A percentile compares a stretch with the other conserved stretches of the same genome.
Evolutionary conservation across 1,140 invertebrate genomes (phyloP).

Genomic region (Campoletis sonorensis): DNA sequence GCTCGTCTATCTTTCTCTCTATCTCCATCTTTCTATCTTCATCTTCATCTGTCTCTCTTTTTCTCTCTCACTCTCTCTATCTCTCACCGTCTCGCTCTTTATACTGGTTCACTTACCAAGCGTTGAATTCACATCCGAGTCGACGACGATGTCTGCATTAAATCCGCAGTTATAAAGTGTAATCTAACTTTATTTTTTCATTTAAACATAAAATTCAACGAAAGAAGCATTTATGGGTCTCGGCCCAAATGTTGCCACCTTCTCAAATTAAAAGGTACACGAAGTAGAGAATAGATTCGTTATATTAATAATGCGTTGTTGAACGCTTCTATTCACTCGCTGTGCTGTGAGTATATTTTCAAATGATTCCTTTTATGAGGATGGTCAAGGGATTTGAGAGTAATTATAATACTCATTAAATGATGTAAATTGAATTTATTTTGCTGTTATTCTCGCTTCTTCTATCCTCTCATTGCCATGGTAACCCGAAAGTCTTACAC

Average conservation of each 20-base stretch:
- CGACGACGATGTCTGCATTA: not conserved
- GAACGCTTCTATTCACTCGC: too few species aligned
- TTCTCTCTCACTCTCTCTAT: not conserved
- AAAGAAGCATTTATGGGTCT: not conserved
- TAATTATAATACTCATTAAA: too few species aligned
- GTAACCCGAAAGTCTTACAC: too few species aligned
- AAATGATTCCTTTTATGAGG: too few species aligned
- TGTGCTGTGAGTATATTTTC: too few species aligned
- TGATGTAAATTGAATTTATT: too few species aligned
- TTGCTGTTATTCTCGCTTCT: too few species aligned
- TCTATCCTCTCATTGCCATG: too few species aligned
- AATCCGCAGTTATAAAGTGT: not conserved
- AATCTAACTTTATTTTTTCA: not conserved
- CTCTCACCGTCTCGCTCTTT: not conserved
- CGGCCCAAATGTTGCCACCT: not conserved
- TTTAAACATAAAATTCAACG: not conserved
- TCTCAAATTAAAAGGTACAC: too few species aligned
- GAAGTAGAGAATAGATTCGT: too few species aligned
- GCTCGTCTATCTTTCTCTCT: conserved; percentile 41
- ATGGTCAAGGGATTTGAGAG: too few species aligned
- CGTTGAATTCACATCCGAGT: conserved; percentile 12
- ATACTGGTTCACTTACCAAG: not conserved
- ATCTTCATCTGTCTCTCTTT: not conserved
- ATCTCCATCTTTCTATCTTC: not conserved
- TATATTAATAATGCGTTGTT: too few species aligned